Evolutionary conservation across 2,888 invertebrate genomes (phyloP), one percentile per base, ranked within the genome.

Genomic region (Tanypteryx hageni): DNA sequence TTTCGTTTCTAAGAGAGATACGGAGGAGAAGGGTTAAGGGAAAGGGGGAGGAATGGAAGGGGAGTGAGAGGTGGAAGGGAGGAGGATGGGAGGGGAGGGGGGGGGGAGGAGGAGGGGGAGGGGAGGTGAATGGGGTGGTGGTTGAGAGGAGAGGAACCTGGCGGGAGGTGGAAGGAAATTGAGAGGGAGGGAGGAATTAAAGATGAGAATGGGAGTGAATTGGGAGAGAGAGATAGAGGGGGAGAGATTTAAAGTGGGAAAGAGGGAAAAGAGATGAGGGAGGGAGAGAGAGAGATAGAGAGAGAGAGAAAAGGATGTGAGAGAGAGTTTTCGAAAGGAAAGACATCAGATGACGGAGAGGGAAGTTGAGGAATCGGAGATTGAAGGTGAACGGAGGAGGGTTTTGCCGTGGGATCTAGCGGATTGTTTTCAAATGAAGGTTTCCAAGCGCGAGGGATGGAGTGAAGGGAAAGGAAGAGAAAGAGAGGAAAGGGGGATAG

Each of bases 361-460:
- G 76, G 22, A 22, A 9, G 27, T 22, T 81, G 81, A 64, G 64
- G 64, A 64, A 64, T 7, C 16, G 9, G 82, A 44, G 31, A 82
- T 18, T 83, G 83, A 31, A 83, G 83, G 18, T 83, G 56, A 57
- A 31, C n/a, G 18, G 56, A 18, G 7, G 1, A 83, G 11, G 31
- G n/a, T n/a, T n/a, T 44, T 18, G 18, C 44, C 5, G 11, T n/a
- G 56, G 57, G 57, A 83, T 83, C 83, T n/a, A 83, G 57, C 16
- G 82, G 83, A 83, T 83, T 83, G 57, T 83, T 83, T 83, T 83
- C n/a, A 56, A 83, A 83, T 83, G 83, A 83, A 11, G 2, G 31
- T 83, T 83, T 83, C 83, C 57, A n/a, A 9, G 44, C 44, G 27
- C 10, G n/a, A 8, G 44, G 44, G 44, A 44, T 3, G 44, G 44